Evolutionary conservation across 1,140 invertebrate species (phyloP), one percentile per base, ranked within the genome.

Genomic region (Scaptomyza montana): DNA sequence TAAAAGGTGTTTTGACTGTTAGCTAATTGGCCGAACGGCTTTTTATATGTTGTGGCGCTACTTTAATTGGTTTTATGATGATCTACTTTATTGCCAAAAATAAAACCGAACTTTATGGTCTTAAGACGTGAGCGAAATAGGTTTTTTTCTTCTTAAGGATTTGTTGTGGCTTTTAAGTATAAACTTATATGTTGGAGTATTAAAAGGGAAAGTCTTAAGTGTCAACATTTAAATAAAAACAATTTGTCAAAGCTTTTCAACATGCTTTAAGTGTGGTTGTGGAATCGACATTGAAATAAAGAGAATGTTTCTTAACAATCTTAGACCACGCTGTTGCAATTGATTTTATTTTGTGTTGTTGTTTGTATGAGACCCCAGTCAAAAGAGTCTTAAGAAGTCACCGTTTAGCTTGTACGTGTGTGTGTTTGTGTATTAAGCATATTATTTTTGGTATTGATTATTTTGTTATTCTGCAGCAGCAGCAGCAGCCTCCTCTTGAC

Each of bases 371-470:
- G 33, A 55, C 46, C 60, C 79, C 74, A 81, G 74, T 71, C 59
- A 72, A 76, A 64, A 55, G 28, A 47, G 66, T 33, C 5, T 10
- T 45, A 0, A 21, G 77, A 87, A 86, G 82, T 86, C 82, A 87
- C 81, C 81, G 82, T 72, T 75, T 66, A 53, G 61, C 25, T 8
- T 39, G 36, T 43, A n/a, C 12, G n/a, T 41, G 39, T 41, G 39
- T 56, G 61, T 49, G 3, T n/a, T 10, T 41, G 39, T 63, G 30
- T 47, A 0, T 10, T 49, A 3, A 39, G 47, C 10, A 47, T 53
- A 19, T 76, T 5, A 25, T 30, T 16, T 25, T 30, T 51, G 8
- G 16, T 41, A 1, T 43, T 19, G 66, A 36, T 12, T 46, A 7
- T 39, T 60, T 30, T 13, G 21, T 25, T 25, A 4, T 25, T 25